Percentiles rank a stretch among this genome's conserved stretches.
Conservation (phyloP, 1,140 invertebrate genomes). For the Antheraea pernyi region DNA sequence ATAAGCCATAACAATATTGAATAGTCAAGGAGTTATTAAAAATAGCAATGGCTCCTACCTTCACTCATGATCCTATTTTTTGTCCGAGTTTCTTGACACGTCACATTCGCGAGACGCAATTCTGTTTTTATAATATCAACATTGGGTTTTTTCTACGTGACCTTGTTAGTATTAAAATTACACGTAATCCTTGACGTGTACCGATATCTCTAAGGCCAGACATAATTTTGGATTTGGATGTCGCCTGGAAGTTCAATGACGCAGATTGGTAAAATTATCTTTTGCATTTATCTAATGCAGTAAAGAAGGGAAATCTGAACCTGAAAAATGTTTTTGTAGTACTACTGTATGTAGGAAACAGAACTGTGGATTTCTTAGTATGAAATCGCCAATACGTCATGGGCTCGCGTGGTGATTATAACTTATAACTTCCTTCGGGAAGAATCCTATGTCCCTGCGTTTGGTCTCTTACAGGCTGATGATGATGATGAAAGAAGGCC, state of each 20-base stretch:
- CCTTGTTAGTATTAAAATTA: neutral
- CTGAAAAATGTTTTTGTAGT: no score
- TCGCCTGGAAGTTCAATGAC: slow-evolving; percentile 15
- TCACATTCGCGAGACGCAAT: neutral
- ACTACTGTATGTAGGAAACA: no score
- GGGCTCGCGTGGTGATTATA: no score
- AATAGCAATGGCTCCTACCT: neutral
- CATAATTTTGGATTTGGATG: slow-evolving; percentile 4
- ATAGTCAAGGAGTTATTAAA: neutral
- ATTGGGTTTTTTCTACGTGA: neutral
- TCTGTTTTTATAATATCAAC: neutral
- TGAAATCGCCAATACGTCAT: no score
- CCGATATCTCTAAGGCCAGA: slow-evolving; percentile 9
- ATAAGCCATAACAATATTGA: neutral
- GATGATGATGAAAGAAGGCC: no score
- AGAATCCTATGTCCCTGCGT: no score
- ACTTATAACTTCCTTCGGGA: no score
- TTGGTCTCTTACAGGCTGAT: no score
- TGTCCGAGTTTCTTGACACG: neutral
- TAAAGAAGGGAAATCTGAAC: no score
- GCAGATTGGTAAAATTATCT: neutral
- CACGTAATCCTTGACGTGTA: slow-evolving; percentile 1
- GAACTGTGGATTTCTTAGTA: no score
- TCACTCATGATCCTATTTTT: neutral
- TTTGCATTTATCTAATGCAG: neutral